phyloP scores from a whole-genome alignment of 1,140 invertebrate genomes.

The Sminthurides bifidus region DNA sequence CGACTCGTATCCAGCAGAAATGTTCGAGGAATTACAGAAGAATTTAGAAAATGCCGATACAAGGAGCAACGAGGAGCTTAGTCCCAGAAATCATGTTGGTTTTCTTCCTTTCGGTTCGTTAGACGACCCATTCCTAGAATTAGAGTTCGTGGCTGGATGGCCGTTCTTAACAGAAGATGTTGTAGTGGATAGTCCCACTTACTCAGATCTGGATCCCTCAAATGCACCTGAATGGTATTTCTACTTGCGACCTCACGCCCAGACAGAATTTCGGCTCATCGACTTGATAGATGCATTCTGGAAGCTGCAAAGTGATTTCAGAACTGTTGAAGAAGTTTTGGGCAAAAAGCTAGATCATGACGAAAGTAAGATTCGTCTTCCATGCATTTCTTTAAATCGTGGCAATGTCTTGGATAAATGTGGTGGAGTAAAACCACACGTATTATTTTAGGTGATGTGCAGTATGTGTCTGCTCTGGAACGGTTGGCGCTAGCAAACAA shows the following conservation, averaged over 20 bases:
- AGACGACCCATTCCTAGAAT: constrained; percentile 45
- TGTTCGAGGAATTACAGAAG: constrained; percentile 6
- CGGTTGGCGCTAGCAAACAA: constrained; percentile 37
- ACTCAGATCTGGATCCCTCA: constrained; percentile 75
- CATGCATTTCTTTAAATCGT: not conserved
- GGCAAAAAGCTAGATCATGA: constrained; percentile 42
- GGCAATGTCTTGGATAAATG: not conserved
- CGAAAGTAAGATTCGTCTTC: constrained; percentile 4
- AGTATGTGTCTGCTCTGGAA: constrained; percentile 40
- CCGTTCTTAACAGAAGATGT: constrained; percentile 69
- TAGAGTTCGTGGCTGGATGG: constrained; percentile 77
- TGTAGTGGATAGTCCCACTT: constrained; percentile 73
- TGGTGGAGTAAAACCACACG: not conserved
- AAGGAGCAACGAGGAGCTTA: not conserved
- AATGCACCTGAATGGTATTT: constrained; percentile 61
- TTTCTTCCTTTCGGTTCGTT: constrained; percentile 27
- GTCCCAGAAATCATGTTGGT: not conserved
- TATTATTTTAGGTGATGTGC: constrained; percentile 22
- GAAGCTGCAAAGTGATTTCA: constrained; percentile 39
- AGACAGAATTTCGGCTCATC: constrained; percentile 51
- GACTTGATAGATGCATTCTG: constrained; percentile 50
- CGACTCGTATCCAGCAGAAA: constrained; percentile 36
- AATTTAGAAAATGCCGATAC: not conserved
- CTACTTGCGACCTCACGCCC: constrained; percentile 41
- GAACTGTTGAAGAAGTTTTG: constrained; percentile 45